Base-by-base conservation (phyloP, 2,888 invertebrate genomes). In the Proisotoma minuta region DNA sequence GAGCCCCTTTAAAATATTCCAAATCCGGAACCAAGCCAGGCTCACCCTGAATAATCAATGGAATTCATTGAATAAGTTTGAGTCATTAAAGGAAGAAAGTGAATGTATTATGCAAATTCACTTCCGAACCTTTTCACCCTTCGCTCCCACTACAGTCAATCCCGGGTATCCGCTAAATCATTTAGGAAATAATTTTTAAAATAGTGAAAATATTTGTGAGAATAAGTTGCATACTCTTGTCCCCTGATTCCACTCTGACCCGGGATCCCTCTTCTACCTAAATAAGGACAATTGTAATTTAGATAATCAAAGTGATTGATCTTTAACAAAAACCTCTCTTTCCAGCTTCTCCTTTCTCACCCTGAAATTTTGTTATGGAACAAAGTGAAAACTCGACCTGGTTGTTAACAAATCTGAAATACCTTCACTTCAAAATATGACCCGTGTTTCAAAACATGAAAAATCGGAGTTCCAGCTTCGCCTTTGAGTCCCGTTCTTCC, bases 401-500 rank as follows among this genome's bases (percentile, higher is more conserved):
- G 18, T 8, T 52, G 26, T 28, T 18, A 28, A 29, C 12, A 60
- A 56, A 48, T 18, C 54, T 27, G 26, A 23, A 49, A 40, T 59
- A 68, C 65, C 54, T 66, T 69, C 2, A 69, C 59, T 62, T 69
- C 60, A 34, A 66, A 24, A 28, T 65, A 65, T 20, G 59, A 58
- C 12, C 66, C 66, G 27, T 63, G 59, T 40, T 49, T 49, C 22
- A 65, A 51, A 20, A 59, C 39, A 24, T 57, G 51, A 12, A 60
- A 23, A 52, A 60, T 57, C n/a, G 39, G 27, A 22, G 34, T 57
- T 20, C 64, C 65, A n/a, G 51, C 43, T 20, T 67, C 67, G n/a
- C 70, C 70, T 56, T 68, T 70, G 24, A 59, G 34, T 40, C 70
- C 70, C 63, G 62, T 63, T 39, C n/a, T 53, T 28, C 68, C 68